phyloP scores from a whole-genome alignment of 2,113 vertebrate genomes.

The Nyctereutes procyonoides region DNA sequence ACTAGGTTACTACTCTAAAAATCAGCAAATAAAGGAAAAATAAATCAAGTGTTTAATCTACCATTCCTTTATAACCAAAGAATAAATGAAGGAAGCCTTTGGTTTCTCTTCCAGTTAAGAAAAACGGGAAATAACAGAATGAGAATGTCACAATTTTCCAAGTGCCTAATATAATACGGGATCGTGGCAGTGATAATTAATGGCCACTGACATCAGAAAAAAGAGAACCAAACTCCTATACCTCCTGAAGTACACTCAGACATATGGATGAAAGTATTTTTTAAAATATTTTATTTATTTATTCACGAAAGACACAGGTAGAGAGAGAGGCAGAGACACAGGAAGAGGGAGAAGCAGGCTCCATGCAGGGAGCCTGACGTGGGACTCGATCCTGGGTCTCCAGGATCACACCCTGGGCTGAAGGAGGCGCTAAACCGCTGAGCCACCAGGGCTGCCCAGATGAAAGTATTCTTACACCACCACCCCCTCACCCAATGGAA shows the following conservation, averaged over 20 bases:
- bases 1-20: slow-evolving; percentile 15
- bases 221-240: background rate
- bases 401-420: too few species aligned
- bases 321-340: too few species aligned
- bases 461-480: background rate
- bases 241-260: background rate
- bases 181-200: background rate
- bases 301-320: too few species aligned
- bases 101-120: background rate
- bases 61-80: background rate
- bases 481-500: background rate
- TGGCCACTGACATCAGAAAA: background rate
- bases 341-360: too few species aligned
- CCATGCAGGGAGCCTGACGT: too few species aligned
- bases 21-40: background rate
- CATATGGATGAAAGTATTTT: background rate
- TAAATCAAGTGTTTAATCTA: slow-evolving; percentile 36
- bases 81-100: background rate
- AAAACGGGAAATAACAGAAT: background rate
- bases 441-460: too few species aligned
- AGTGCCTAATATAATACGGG: background rate
- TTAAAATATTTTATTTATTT: too few species aligned
- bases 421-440: too few species aligned
- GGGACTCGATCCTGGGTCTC: too few species aligned
- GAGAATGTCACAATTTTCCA: background rate